phyloP scores from a whole-genome alignment of 2,113 vertebrate genomes.

The Panthera tigris region DNA sequence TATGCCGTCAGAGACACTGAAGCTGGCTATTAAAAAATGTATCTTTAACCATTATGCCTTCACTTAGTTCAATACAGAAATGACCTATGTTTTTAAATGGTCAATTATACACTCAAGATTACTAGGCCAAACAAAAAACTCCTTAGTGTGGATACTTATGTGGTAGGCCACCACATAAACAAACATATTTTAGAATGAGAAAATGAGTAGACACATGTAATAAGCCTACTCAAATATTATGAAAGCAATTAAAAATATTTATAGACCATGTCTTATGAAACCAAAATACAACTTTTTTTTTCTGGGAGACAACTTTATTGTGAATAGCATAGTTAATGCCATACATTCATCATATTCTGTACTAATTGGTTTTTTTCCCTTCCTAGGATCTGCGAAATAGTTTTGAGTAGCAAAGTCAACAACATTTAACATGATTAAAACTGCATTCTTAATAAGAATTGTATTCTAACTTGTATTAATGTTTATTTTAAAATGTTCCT shows the following conservation, averaged over 20 bases:
- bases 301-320: conserved; percentile 73
- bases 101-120: conserved; percentile 74
- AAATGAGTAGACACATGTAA: conserved; percentile 72
- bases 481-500: conserved; percentile 86
- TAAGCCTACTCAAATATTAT: conserved; percentile 79
- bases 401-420: conserved; percentile 83
- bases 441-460: conserved; percentile 82
- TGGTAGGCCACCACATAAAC: conserved; percentile 64
- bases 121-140: conserved; percentile 34
- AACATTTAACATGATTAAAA: conserved; percentile 86
- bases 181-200: conserved; percentile 75
- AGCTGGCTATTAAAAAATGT: not conserved
- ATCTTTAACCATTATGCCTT: conserved; percentile 22
- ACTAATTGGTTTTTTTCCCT: conserved; percentile 73
- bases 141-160: conserved; percentile 35
- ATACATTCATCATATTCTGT: conserved; percentile 75
- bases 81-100: conserved; percentile 67
- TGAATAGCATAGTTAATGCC: conserved; percentile 81
- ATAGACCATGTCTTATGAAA: conserved; percentile 77
- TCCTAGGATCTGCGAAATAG: conserved; percentile 75
- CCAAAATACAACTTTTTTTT: conserved; percentile 72
- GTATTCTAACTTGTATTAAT: conserved; percentile 83
- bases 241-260: conserved; percentile 83
- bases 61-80: conserved; percentile 64
- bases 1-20: not conserved